Evolutionary conservation across 2,888 invertebrate genomes (phyloP), one percentile per base, ranked within the genome.

Genomic region (Nowickia ferox): DNA sequence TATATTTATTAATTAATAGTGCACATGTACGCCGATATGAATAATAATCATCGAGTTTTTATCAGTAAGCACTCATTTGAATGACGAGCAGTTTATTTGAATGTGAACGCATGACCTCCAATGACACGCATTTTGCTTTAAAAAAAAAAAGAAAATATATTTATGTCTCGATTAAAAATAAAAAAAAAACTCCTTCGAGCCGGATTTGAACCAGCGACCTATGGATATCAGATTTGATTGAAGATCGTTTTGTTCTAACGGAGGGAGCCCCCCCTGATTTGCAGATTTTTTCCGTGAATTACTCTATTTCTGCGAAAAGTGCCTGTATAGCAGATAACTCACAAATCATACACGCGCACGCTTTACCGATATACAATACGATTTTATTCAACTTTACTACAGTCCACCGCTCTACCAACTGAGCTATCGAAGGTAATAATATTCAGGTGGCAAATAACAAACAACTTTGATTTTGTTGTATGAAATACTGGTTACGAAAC

Each of bases 131-230:
- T 75, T 19, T 68, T 9, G 22, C 22, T 40, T 38, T n/a, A n/a
- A n/a, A n/a, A 1, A 38, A 51, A 19, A n/a, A 46, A 59, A 59
- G 0, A 30, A 30, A 2, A 30, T 6, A 30, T 6, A 30, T 30
- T 30, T 30, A 30, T 30, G 1, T 6, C 5, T 30, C 30, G 30
- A 30, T 30, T 30, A 19, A 65, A n/a, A 71, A 72, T 11, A 53
- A 69, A 66, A 74, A 61, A 51, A 44, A 44, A 61, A 63, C 5
- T 81, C 83, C 87, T 81, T 94, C 94, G 94, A 94, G 94, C 94
- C 94, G 94, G 94, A 94, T 94, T 94, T 94, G 94, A 94, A 94
- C 94, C 94, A 94, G 94, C 94, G 94, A 94, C 94, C 94, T 94
- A 94, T 94, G 94, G 94, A 95, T 94, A 87, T 90, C 91, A 17